A percentile compares a stretch with the other conserved stretches of the same genome.
Evolutionary conservation across 64 coral and sea anemone species (phyloP).

Genomic region (Anthopleura sola): DNA sequence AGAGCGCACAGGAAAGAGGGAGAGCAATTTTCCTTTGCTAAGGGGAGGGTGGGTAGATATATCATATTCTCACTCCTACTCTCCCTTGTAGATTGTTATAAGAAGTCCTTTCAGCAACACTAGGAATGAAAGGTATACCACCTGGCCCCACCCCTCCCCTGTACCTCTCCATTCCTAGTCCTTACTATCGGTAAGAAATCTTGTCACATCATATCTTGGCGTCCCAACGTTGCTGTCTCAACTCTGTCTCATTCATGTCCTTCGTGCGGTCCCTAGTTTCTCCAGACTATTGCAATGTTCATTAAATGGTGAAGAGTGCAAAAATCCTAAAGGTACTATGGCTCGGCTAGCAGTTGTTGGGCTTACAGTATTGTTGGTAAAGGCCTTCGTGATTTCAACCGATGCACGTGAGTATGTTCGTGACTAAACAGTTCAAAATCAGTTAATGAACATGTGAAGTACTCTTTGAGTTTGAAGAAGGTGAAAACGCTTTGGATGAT

Average conservation of each 20-base stretch:
- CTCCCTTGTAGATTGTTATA: too few species aligned
- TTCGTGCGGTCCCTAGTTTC: background rate
- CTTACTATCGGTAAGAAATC: too few species aligned
- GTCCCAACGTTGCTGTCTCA: background rate
- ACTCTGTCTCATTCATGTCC: background rate
- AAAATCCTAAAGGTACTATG: background rate
- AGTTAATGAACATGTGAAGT: too few species aligned
- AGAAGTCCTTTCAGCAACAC: too few species aligned
- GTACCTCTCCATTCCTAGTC: background rate
- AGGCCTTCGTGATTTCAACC: background rate
- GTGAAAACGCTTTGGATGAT: too few species aligned
- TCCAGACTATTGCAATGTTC: background rate
- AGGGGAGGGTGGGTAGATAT: too few species aligned
- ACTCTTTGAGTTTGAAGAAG: too few species aligned
- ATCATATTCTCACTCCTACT: too few species aligned
- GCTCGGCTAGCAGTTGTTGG: background rate
- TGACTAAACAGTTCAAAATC: background rate
- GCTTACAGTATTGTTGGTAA: background rate
- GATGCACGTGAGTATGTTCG: background rate
- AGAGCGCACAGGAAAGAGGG: too few species aligned
- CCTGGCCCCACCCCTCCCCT: background rate
- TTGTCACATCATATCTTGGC: background rate
- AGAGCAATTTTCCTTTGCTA: too few species aligned
- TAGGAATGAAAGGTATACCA: background rate
- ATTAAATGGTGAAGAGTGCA: background rate